phyloP scores from a whole-genome alignment of 2,888 invertebrate genomes.

The Ichneumoninae sp. region DNA sequence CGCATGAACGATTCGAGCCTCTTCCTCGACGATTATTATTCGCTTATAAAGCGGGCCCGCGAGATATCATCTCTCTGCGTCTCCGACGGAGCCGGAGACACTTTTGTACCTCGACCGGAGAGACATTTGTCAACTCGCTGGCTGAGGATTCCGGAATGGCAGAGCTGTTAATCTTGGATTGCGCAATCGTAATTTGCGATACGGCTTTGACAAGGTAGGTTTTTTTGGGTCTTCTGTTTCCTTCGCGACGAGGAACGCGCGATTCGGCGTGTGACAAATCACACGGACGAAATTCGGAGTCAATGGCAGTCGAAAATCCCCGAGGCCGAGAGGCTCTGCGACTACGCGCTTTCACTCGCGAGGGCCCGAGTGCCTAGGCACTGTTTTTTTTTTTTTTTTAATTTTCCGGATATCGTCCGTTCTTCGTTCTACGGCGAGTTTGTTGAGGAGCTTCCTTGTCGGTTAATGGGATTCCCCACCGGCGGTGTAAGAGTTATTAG shows the following conservation, averaged over 20 bases:
- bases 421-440: slow-evolving; percentile 13
- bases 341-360: slow-evolving; percentile 11
- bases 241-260: background rate
- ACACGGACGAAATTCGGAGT: slow-evolving; percentile 26
- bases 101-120: background rate
- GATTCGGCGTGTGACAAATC: slow-evolving; percentile 6
- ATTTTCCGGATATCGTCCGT: slow-evolving; percentile 15
- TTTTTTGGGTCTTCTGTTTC: background rate
- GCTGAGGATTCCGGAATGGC: background rate
- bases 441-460: slow-evolving; percentile 20
- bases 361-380: background rate
- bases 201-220: background rate
- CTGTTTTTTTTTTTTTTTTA: slow-evolving; percentile 13
- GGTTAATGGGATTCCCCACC: slow-evolving; percentile 41
- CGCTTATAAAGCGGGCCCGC: slow-evolving; percentile 25
- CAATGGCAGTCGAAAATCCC: slow-evolving; percentile 10
- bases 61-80: slow-evolving; percentile 21
- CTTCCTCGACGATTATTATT: slow-evolving; percentile 39
- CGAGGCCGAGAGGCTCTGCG: background rate
- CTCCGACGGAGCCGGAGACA: background rate
- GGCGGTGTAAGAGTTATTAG: slow-evolving; percentile 57
- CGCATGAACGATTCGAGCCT: slow-evolving; percentile 10
- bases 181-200: slow-evolving; percentile 16
- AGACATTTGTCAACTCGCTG: slow-evolving; percentile 25
- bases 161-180: slow-evolving; percentile 28